These are phyloP conservation scores for Capreolus pygargus DNA, from an alignment of 2,113 vertebrate genomes.

Conservation along the genomic window DNA sequence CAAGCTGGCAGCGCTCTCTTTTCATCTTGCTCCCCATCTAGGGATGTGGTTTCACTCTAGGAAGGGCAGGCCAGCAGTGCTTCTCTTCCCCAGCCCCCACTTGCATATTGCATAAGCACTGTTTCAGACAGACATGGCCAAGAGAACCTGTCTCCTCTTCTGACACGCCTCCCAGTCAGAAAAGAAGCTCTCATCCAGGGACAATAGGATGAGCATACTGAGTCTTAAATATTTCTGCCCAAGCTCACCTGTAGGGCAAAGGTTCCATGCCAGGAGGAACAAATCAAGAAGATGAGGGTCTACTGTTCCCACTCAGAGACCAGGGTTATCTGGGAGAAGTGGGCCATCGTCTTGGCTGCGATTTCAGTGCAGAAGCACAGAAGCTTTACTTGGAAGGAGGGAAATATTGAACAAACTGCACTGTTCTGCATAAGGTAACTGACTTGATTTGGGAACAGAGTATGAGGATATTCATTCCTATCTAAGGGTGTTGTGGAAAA, in stretches of 20 bases:
- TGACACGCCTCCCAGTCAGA: neutral
- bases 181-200: neutral
- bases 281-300: neutral
- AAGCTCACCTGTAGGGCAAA: neutral
- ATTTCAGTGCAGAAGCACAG: neutral
- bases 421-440: neutral
- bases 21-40: neutral
- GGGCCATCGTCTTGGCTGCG: too few relatives aligned
- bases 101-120: neutral
- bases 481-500: neutral
- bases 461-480: neutral
- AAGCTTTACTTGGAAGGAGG: neutral
- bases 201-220: neutral
- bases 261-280: neutral
- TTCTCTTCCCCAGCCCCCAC: neutral
- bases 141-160: neutral
- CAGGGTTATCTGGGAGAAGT: neutral
- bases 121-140: neutral
- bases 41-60: neutral
- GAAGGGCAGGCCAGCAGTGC: neutral
- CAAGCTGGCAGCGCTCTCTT: neutral
- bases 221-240: neutral
- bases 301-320: neutral
- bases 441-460: neutral
- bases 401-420: neutral